phyloP scores from a whole-genome alignment of 2,888 invertebrate genomes.

The Encarsia formosa region DNA sequence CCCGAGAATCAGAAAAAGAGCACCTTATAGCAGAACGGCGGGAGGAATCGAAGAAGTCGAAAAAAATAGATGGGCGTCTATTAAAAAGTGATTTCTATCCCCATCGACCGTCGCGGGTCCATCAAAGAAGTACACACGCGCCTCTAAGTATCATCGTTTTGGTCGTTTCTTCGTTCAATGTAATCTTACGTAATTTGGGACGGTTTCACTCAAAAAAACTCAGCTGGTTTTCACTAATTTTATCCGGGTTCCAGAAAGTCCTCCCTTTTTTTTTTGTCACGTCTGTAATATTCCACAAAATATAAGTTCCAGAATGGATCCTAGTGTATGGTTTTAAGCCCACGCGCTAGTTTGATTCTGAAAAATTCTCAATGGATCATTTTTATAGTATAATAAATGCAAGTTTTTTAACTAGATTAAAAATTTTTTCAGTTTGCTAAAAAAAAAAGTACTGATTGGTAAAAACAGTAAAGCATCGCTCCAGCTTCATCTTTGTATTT shows the following conservation, averaged over 20 bases:
- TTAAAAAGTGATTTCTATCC: conserved; percentile 48
- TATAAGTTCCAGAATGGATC: too few relatives aligned
- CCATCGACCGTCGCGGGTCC: conserved; percentile 19
- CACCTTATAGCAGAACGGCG: too few relatives aligned
- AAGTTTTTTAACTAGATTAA: too few relatives aligned
- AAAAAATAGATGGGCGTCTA: conserved; percentile 31
- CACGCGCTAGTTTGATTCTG: too few relatives aligned
- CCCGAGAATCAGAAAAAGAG: conserved; percentile 7
- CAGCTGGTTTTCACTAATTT: conserved; percentile 44
- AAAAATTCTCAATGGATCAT: too few relatives aligned
- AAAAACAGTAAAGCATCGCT: too few relatives aligned
- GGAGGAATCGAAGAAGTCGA: not conserved
- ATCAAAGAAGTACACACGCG: conserved; percentile 16
- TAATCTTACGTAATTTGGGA: conserved; percentile 39
- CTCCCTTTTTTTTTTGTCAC: conserved; percentile 18
- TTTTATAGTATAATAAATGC: too few relatives aligned
- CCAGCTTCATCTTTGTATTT: too few relatives aligned
- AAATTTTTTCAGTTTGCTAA: too few relatives aligned
- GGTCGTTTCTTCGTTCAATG: conserved; percentile 17
- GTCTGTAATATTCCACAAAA: not conserved
- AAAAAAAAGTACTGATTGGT: too few relatives aligned
- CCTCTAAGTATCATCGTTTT: not conserved
- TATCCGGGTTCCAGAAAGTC: conserved; percentile 30
- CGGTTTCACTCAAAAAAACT: conserved; percentile 25
- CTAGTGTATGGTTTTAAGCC: too few relatives aligned